Percentiles rank a stretch among this genome's conserved stretches.
Conservation (phyloP, 1,140 invertebrate genomes). For the Drosophila funebris region DNA sequence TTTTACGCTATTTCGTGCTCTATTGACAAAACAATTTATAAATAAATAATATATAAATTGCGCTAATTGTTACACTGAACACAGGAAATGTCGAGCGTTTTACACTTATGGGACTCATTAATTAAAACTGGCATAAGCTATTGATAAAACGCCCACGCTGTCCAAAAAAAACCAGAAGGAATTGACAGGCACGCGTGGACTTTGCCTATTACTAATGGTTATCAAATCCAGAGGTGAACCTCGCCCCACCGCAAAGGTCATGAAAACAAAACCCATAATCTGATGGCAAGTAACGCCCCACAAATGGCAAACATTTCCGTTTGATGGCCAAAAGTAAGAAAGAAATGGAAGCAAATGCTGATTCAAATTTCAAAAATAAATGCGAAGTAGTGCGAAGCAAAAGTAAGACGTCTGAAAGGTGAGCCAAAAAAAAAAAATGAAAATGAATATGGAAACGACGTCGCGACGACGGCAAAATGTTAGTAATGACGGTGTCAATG, state of each 20-base stretch:
- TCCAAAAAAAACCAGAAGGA: constrained; percentile 3
- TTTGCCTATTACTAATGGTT: constrained; percentile 40
- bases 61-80: constrained; percentile 29
- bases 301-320: constrained; percentile 56
- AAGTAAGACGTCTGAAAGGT: constrained; percentile 34
- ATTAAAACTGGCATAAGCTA: constrained; percentile 60
- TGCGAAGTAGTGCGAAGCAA: constrained; percentile 13
- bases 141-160: constrained; percentile 54
- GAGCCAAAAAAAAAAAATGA: constrained; percentile 21
- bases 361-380: constrained; percentile 73
- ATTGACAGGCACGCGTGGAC: constrained; percentile 48
- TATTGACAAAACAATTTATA: constrained; percentile 37
- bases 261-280: constrained; percentile 59
- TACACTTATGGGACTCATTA: constrained; percentile 51
- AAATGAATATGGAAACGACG: constrained; percentile 53
- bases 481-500: constrained; percentile 10
- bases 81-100: constrained; percentile 39
- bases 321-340: constrained; percentile 48
- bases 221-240: constrained; percentile 15
- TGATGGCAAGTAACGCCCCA: constrained; percentile 37
- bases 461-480: constrained; percentile 45
- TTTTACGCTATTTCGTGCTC: background rate
- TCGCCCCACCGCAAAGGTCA: constrained; percentile 50
- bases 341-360: constrained; percentile 46
- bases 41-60: constrained; percentile 35